A percentile compares a stretch with the other conserved stretches of the same genome.
These are phyloP conservation scores for Odontocerum albicorne DNA, from an alignment of 2,888 invertebrate species.

Conservation along the genomic window DNA sequence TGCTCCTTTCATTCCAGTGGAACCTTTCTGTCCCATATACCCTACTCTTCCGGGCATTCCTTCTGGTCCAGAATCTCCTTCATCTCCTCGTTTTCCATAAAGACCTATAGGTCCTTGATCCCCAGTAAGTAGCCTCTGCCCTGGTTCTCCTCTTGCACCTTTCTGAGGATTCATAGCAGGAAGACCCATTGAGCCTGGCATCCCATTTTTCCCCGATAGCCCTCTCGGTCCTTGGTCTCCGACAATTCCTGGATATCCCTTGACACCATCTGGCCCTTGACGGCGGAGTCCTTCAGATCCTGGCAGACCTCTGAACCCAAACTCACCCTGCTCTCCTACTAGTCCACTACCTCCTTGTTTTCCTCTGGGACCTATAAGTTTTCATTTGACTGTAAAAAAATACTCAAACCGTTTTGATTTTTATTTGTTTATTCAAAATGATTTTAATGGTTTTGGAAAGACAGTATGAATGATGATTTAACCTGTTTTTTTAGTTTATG, in stretches of 20 bases:
- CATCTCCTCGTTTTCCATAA: constrained; percentile 52
- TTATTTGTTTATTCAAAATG: too few species aligned
- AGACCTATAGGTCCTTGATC: constrained; percentile 50
- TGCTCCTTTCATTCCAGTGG: constrained; percentile 38
- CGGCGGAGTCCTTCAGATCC: constrained; percentile 53
- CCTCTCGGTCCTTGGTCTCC: constrained; percentile 69
- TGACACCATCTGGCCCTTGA: constrained; percentile 61
- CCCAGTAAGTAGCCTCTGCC: constrained; percentile 51
- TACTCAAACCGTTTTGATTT: too few species aligned
- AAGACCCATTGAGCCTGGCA: constrained; percentile 51
- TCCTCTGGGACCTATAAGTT: constrained; percentile 21
- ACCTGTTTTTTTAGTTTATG: too few species aligned
- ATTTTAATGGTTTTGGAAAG: too few species aligned
- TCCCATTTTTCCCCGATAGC: constrained; percentile 57
- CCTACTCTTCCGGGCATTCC: constrained; percentile 55
- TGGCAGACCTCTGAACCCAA: constrained; percentile 46
- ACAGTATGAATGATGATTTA: neutral
- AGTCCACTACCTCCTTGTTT: constrained; percentile 17
- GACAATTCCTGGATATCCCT: constrained; percentile 67
- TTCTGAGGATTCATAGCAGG: constrained; percentile 46
- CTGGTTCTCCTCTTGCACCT: constrained; percentile 58
- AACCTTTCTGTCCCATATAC: constrained; percentile 44
- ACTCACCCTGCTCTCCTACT: constrained; percentile 48
- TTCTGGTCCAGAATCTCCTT: constrained; percentile 44
- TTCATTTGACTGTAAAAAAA: too few species aligned